Conservation (phyloP, 2,113 vertebrate species). For the Lipophrys pholis region DNA sequence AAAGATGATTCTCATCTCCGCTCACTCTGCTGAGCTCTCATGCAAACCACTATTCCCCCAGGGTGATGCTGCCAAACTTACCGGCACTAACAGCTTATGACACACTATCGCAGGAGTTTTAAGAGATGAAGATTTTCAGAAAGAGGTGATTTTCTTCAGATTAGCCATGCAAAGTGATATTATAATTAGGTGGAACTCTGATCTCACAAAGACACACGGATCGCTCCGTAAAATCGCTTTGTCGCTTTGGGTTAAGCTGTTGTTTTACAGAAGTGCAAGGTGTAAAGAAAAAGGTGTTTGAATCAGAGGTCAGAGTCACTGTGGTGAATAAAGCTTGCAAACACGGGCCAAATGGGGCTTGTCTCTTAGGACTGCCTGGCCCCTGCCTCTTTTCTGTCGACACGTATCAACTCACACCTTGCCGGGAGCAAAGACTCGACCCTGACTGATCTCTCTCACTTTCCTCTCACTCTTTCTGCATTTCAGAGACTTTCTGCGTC, state of each 20-base stretch:
- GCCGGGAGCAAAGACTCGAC: conserved; percentile 46
- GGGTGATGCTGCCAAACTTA: conserved; percentile 47
- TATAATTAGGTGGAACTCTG: conserved; percentile 30
- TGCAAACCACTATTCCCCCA: conserved; percentile 44
- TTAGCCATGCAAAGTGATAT: conserved; percentile 33
- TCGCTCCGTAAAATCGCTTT: conserved; percentile 24
- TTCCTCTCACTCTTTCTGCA: conserved; percentile 20
- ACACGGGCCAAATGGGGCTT: conserved; percentile 51
- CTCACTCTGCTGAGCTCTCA: conserved; percentile 52
- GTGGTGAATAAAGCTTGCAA: conserved; percentile 43
- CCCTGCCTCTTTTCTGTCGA: conserved; percentile 52
- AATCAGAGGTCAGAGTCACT: conserved; percentile 38
- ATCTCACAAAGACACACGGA: conserved; percentile 25
- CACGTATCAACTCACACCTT: conserved; percentile 57
- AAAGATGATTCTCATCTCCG: conserved; percentile 55
- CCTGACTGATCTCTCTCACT: conserved; percentile 36
- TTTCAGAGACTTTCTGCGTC: conserved; percentile 29
- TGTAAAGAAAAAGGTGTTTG: conserved; percentile 33
- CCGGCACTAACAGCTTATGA: conserved; percentile 57
- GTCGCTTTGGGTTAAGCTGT: conserved; percentile 38
- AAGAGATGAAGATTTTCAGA: conserved; percentile 22
- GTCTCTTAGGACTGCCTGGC: conserved; percentile 36
- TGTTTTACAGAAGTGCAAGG: conserved; percentile 31
- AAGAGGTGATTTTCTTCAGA: conserved; percentile 34
- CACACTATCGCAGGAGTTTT: conserved; percentile 39